Conservation (phyloP, 2,113 vertebrate species). For the Clarias batrachus region DNA sequence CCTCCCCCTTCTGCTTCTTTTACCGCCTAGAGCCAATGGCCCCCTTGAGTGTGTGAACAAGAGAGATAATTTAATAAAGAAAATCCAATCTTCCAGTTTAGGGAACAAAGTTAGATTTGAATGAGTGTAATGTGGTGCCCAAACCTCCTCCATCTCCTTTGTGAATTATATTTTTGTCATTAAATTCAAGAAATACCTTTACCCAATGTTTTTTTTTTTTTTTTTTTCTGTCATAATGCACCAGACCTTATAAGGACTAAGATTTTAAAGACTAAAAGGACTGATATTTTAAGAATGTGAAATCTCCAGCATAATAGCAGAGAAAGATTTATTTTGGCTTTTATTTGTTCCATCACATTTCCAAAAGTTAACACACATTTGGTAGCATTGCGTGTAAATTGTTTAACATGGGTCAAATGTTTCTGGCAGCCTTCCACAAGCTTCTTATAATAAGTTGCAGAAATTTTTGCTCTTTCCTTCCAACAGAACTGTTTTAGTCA, state of each 20-base stretch:
- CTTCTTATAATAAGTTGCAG: too few relatives aligned
- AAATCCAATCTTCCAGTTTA: conserved; percentile 83
- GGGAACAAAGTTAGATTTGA: conserved; percentile 79
- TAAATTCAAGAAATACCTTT: conserved; percentile 65
- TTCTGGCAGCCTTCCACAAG: too few relatives aligned
- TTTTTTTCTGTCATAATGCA: conserved; percentile 39
- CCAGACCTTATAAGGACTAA: conserved; percentile 34
- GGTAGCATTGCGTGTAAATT: too few relatives aligned
- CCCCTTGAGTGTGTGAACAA: conserved; percentile 97
- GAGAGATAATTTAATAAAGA: conserved; percentile 92
- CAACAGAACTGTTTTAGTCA: too few relatives aligned
- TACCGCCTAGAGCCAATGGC: conserved; percentile 75
- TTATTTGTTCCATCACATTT: too few relatives aligned
- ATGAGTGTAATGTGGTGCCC: conserved; percentile 72
- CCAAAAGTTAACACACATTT: too few relatives aligned
- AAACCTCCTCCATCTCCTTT: conserved; percentile 12
- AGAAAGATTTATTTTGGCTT: too few relatives aligned
- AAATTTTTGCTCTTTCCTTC: too few relatives aligned
- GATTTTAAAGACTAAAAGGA: too few relatives aligned
- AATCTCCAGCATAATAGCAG: too few relatives aligned
- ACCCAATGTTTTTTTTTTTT: conserved; percentile 14
- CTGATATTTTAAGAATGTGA: too few relatives aligned
- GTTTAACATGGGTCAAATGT: too few relatives aligned
- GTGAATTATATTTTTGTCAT: conserved; percentile 72
- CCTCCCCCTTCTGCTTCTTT: conserved; percentile 63